Conservation (phyloP, 2,113 vertebrate genomes). For the Toxotes chatareus region DNA sequence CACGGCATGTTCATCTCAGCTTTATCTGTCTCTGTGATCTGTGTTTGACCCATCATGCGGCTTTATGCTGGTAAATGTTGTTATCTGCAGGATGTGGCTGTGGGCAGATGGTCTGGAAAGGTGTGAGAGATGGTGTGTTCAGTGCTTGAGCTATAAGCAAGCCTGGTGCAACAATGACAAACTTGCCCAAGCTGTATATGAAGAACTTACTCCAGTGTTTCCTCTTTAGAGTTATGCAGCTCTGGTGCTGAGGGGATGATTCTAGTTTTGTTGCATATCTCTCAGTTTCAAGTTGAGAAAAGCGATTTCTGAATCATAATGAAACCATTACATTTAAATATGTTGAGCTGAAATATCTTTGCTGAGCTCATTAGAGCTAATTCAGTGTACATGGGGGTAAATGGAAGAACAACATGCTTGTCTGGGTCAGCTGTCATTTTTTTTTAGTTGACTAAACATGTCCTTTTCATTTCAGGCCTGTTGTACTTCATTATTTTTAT, state of each 20-base stretch:
- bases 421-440: slow-evolving; percentile 25
- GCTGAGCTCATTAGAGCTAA: background rate
- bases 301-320: background rate
- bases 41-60: background rate
- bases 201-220: background rate
- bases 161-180: background rate
- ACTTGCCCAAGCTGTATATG: background rate
- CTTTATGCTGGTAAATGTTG: background rate
- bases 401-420: slow-evolving; percentile 17
- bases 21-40: background rate
- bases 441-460: slow-evolving; percentile 31
- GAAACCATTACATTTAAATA: background rate
- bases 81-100: background rate
- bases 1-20: background rate
- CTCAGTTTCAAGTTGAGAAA: background rate
- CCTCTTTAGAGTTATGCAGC: background rate
- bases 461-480: slow-evolving; percentile 33
- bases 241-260: background rate
- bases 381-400: background rate
- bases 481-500: slow-evolving; percentile 59
- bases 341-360: background rate
- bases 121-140: background rate
- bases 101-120: background rate
- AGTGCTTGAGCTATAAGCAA: slow-evolving; percentile 6
- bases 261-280: background rate